phyloP scores from a whole-genome alignment of 2,797 vertebrate species.

The Spinus pinus region DNA sequence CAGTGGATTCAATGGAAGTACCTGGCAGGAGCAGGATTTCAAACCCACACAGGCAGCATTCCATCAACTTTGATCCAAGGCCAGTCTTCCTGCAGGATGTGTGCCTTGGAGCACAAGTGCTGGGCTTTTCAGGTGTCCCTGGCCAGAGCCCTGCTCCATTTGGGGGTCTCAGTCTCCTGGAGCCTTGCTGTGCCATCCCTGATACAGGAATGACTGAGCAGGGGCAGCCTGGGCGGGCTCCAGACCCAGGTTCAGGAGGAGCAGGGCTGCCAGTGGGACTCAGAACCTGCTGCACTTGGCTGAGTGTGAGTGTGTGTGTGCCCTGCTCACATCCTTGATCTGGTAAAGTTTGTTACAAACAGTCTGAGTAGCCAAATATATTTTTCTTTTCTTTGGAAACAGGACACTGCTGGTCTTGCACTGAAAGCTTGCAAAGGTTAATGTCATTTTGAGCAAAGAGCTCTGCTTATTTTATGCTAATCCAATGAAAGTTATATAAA shows the following conservation, averaged over 20 bases:
- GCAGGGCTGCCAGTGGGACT: not conserved
- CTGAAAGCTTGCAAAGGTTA: not conserved
- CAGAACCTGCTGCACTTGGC: not conserved
- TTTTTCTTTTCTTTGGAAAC: not conserved
- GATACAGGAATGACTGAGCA: fast-evolving
- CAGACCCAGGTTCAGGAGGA: too few species aligned
- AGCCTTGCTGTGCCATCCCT: not conserved
- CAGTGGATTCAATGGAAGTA: not conserved
- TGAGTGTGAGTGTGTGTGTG: fast-evolving
- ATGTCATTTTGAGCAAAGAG: not conserved
- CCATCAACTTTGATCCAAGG: not conserved
- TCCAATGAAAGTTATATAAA: not conserved
- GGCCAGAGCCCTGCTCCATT: not conserved
- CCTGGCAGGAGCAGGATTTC: not conserved
- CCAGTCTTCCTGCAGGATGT: fast-evolving
- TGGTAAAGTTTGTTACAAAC: not conserved
- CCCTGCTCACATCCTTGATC: not conserved
- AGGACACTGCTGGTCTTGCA: not conserved
- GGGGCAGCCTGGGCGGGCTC: not conserved
- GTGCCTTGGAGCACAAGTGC: not conserved
- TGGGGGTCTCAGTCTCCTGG: not conserved
- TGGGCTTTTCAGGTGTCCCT: not conserved
- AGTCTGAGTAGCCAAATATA: not conserved
- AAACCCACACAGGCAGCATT: fast-evolving
- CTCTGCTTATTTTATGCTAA: slow-evolving; percentile 4